Conservation (phyloP, 2,888 invertebrate species). For the Corythucha ciliata region DNA sequence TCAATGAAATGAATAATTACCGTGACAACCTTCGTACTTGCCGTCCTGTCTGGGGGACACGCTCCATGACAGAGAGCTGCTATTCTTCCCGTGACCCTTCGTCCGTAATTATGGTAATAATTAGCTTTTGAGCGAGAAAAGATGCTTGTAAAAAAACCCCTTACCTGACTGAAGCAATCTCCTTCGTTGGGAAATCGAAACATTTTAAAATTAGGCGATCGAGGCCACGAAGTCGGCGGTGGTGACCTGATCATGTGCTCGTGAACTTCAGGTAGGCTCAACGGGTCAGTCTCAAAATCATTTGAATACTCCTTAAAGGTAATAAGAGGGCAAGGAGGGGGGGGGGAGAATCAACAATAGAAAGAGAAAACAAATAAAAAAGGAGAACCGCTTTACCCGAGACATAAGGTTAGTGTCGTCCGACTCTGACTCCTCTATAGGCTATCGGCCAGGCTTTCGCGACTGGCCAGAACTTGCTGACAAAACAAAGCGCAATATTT, state of each 20-base stretch:
- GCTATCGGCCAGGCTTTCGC: constrained; percentile 67
- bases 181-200: constrained; percentile 48
- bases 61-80: constrained; percentile 33
- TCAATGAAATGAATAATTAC: constrained; percentile 2
- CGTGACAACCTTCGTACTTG: constrained; percentile 20
- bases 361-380: neutral
- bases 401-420: constrained; percentile 70
- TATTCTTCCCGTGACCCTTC: no score
- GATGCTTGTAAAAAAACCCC: constrained; percentile 12
- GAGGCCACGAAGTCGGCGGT: constrained; percentile 68
- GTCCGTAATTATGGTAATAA: no score
- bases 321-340: no score
- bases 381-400: constrained; percentile 47
- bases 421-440: constrained; percentile 61
- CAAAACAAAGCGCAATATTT: neutral
- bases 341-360: neutral
- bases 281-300: constrained; percentile 55
- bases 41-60: constrained; percentile 31
- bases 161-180: constrained; percentile 43
- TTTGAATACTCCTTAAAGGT: constrained; percentile 44
- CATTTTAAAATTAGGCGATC: constrained; percentile 47
- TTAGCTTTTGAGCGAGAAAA: no score
- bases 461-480: constrained; percentile 66
- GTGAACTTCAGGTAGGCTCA: constrained; percentile 67
- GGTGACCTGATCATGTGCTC: constrained; percentile 75